Evolutionary conservation across 2,797 vertebrate genomes (phyloP).

Genomic region (Pseudotriccus pelzelni): DNA sequence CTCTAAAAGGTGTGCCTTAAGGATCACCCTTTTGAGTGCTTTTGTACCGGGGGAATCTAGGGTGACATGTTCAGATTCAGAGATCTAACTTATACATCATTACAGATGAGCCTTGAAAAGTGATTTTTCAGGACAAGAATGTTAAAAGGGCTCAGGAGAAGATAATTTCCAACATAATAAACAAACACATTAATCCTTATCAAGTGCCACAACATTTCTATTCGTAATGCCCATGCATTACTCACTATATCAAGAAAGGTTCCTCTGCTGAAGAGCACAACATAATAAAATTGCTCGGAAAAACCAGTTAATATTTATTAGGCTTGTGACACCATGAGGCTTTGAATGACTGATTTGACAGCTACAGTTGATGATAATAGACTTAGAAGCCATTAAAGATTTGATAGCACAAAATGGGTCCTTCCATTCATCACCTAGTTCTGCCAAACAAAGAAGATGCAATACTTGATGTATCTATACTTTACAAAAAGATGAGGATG

Average conservation of each 20-base stretch:
- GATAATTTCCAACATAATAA: constrained; percentile 10
- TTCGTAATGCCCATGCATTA: background rate
- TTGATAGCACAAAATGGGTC: background rate
- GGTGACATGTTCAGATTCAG: background rate
- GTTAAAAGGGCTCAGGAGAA: background rate
- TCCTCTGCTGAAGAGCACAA: background rate
- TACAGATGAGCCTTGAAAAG: background rate
- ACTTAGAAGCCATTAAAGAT: constrained; percentile 25
- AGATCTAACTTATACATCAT: background rate
- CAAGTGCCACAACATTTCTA: background rate
- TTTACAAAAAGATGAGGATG: background rate
- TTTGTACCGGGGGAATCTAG: background rate
- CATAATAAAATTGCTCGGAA: background rate
- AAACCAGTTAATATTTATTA: constrained; percentile 52
- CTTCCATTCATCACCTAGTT: background rate
- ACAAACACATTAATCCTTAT: constrained; percentile 47
- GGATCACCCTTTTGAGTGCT: background rate
- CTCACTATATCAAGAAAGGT: background rate
- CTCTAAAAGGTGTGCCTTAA: background rate
- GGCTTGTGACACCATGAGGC: background rate
- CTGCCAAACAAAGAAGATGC: background rate
- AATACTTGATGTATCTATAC: background rate
- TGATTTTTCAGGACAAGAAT: background rate
- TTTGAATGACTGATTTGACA: constrained; percentile 15
- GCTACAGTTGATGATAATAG: constrained; percentile 19